Conservation (phyloP, 1,140 invertebrate species). For the Trigoniulus corallinus region DNA sequence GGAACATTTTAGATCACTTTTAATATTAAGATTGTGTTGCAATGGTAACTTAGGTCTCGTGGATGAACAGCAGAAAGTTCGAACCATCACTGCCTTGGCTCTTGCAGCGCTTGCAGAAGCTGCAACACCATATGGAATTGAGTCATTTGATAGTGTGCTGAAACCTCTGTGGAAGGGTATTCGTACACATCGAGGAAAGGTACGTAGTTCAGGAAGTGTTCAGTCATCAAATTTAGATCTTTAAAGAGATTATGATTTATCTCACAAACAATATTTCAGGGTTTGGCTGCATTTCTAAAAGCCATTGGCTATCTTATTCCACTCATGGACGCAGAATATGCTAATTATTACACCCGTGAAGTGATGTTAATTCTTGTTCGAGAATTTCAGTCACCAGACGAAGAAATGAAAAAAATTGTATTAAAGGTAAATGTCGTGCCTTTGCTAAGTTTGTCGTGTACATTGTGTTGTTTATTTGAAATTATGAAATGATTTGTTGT, state of each 20-base stretch:
- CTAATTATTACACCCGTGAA: slow-evolving; percentile 98
- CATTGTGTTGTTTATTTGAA: neutral
- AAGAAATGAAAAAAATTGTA: slow-evolving; percentile 99
- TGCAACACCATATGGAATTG: slow-evolving; percentile 97
- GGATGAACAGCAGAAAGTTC: slow-evolving; percentile 57
- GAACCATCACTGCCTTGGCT: slow-evolving; percentile 97
- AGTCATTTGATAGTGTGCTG: slow-evolving; percentile 97
- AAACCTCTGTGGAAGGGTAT: slow-evolving; percentile 99
- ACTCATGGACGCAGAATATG: slow-evolving; percentile 99
- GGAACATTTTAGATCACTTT: slow-evolving; percentile 1
- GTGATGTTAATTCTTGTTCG: slow-evolving; percentile 99
- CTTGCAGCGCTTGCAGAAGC: slow-evolving; percentile 95
- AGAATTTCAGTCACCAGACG: slow-evolving; percentile 98
- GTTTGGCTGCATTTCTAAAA: slow-evolving; percentile 95
- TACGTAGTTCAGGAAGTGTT: slow-evolving; percentile 15
- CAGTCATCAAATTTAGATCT: slow-evolving; percentile 1
- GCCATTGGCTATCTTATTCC: slow-evolving; percentile 99
- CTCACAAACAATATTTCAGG: slow-evolving; percentile 24
- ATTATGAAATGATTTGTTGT: slow-evolving; percentile 11
- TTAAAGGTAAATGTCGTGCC: slow-evolving; percentile 50
- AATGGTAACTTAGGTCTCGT: slow-evolving; percentile 30
- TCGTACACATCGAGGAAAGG: slow-evolving; percentile 87
- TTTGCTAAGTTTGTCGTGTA: too few relatives aligned
- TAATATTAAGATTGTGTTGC: neutral
- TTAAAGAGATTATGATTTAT: slow-evolving; percentile 6